A percentile compares a stretch with the other conserved stretches of the same genome.
Evolutionary conservation across 2,888 invertebrate genomes (phyloP).

Genomic region (Minunthozetes semirufus): DNA sequence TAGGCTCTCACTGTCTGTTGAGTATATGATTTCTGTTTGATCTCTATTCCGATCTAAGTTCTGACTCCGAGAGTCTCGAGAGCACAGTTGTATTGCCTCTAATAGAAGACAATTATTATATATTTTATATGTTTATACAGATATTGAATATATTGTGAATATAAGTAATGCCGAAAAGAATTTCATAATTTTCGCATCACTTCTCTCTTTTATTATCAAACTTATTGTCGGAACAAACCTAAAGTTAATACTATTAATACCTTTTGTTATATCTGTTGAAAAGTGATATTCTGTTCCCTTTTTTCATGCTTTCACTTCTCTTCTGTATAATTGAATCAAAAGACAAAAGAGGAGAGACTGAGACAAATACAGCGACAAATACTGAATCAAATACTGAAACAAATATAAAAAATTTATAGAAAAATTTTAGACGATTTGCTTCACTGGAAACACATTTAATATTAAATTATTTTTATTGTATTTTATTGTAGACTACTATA

Average conservation of each 20-base stretch:
- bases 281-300: conserved; percentile 1
- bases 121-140: background rate
- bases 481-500: no score
- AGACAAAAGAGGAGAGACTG: conserved; percentile 4
- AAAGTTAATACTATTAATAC: conserved; percentile 28
- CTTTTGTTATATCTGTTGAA: conserved; percentile 19
- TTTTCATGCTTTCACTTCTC: conserved; percentile 5
- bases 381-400: no score
- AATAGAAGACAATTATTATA: background rate
- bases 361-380: no score
- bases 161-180: background rate
- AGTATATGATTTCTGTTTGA: no score
- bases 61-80: background rate
- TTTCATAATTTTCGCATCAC: conserved; percentile 24
- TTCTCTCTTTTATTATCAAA: conserved; percentile 14
- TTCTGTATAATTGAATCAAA: conserved; percentile 18
- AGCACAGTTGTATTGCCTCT: background rate
- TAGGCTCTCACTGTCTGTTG: background rate
- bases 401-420: conserved; percentile 19
- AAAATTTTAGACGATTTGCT: conserved; percentile 27
- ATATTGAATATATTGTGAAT: conserved; percentile 6
- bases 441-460: conserved; percentile 13
- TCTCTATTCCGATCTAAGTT: background rate
- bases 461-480: conserved; percentile 26
- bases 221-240: conserved; percentile 15